A percentile compares a stretch with the other conserved stretches of the same genome.
phyloP scores from a whole-genome alignment of 2,797 vertebrate genomes.

The Anomalospiza imberbis region DNA sequence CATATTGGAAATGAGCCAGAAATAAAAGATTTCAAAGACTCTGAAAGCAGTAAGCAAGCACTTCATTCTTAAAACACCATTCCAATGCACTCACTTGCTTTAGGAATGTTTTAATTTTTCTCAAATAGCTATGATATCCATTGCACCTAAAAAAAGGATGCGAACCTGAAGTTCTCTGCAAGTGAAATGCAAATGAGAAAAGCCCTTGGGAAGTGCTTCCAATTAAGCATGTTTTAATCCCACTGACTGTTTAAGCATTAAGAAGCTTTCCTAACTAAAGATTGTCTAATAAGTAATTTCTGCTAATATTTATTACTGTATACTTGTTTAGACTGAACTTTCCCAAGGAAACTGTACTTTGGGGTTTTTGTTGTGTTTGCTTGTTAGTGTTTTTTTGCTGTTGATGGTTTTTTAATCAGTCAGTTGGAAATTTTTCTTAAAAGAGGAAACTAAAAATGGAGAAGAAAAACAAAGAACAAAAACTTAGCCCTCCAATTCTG shows the following conservation, averaged over 20 bases:
- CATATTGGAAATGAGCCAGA: slow-evolving; percentile 24
- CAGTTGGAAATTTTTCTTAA: not conserved
- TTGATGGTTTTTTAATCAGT: not conserved
- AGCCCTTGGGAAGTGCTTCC: not conserved
- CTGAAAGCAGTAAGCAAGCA: not conserved
- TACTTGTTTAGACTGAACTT: slow-evolving; percentile 1
- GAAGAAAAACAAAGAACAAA: slow-evolving; percentile 23
- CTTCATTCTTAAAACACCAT: slow-evolving; percentile 20
- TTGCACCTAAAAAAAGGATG: not conserved
- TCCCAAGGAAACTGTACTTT: not conserved
- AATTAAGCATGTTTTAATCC: not conserved
- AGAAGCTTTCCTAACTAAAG: slow-evolving; percentile 3
- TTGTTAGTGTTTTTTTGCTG: not conserved
- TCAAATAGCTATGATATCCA: not conserved
- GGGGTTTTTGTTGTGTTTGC: not conserved
- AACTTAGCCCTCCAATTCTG: not conserved
- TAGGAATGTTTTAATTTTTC: not conserved
- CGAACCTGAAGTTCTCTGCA: not conserved
- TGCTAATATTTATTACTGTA: not conserved
- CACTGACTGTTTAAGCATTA: not conserved
- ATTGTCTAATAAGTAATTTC: not conserved
- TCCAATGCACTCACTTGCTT: not conserved
- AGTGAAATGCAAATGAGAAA: not conserved
- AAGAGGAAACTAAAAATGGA: slow-evolving; percentile 26
- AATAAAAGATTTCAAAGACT: slow-evolving; percentile 5